phyloP scores from a whole-genome alignment of 2,888 invertebrate genomes.

The Drosophila neutralis region DNA sequence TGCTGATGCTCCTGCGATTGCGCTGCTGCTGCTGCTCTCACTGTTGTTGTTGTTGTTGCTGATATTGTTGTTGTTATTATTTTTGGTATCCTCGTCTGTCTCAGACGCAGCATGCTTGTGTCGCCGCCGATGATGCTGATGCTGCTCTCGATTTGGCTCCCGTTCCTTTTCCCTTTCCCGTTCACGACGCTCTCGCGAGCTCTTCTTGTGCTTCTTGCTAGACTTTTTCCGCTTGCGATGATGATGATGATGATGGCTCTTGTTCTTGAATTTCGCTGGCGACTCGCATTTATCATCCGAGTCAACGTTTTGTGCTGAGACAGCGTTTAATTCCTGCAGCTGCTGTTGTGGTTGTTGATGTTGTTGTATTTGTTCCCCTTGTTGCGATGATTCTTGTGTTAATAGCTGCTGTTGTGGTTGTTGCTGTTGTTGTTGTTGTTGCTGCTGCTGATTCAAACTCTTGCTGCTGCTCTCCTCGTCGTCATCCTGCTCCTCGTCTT shows the following conservation, averaged over 20 bases:
- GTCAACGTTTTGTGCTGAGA: slow-evolving; percentile 25
- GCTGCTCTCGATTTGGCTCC: slow-evolving; percentile 41
- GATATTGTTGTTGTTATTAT: slow-evolving; percentile 35
- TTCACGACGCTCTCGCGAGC: slow-evolving; percentile 78
- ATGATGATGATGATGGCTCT: slow-evolving; percentile 58
- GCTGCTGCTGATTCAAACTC: slow-evolving; percentile 23
- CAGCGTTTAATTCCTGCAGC: slow-evolving; percentile 45
- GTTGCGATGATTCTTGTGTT: slow-evolving; percentile 19
- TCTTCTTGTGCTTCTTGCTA: slow-evolving; percentile 81
- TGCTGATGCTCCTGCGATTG: slow-evolving; percentile 32
- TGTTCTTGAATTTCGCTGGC: slow-evolving; percentile 63
- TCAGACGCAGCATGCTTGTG: slow-evolving; percentile 79
- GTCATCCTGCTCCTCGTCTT: slow-evolving; percentile 77
- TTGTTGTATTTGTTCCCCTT: slow-evolving; percentile 11
- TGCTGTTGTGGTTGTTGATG: slow-evolving; percentile 16
- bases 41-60: slow-evolving; percentile 39
- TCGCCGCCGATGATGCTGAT: slow-evolving; percentile 73
- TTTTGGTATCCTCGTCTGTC: slow-evolving; percentile 54
- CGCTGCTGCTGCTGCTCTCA: slow-evolving; percentile 30
- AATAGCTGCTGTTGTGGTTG: slow-evolving; percentile 23
- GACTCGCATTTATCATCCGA: slow-evolving; percentile 54
- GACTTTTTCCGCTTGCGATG: slow-evolving; percentile 82
- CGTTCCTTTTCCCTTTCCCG: slow-evolving; percentile 37
- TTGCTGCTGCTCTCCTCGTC: slow-evolving; percentile 47
- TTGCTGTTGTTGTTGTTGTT: neutral